Conservation (phyloP, 2,113 vertebrate genomes). For the Hippopotamus amphibius region DNA sequence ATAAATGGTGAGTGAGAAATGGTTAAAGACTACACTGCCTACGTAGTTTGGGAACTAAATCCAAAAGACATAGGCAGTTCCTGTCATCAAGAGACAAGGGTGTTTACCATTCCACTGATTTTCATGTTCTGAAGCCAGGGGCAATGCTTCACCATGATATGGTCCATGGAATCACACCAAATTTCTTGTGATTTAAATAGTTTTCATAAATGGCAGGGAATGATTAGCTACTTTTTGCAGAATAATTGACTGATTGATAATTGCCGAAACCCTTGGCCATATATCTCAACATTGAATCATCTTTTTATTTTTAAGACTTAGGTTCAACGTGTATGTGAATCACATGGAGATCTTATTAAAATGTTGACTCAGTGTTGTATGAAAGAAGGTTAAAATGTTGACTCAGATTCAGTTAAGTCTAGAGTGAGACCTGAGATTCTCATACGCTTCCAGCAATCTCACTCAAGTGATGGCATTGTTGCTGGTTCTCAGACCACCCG, state of each 20-base stretch:
- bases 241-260: background rate
- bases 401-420: background rate
- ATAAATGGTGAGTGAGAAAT: background rate
- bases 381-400: background rate
- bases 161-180: background rate
- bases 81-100: background rate
- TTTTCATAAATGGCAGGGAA: background rate
- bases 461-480: background rate
- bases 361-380: too few species aligned
- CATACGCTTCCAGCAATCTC: background rate
- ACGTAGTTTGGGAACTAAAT: background rate
- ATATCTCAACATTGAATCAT: background rate
- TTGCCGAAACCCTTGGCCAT: background rate
- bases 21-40: background rate
- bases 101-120: background rate
- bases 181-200: background rate
- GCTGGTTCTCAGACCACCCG: background rate
- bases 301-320: slow-evolving; percentile 10
- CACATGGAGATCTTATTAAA: background rate
- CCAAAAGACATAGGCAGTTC: background rate
- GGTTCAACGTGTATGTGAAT: background rate
- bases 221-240: background rate
- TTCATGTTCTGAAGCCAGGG: background rate
- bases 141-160: background rate
- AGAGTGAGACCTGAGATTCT: background rate